phyloP scores from a whole-genome alignment of 1,140 invertebrate genomes.

The Drosophila pseudoananassae region DNA sequence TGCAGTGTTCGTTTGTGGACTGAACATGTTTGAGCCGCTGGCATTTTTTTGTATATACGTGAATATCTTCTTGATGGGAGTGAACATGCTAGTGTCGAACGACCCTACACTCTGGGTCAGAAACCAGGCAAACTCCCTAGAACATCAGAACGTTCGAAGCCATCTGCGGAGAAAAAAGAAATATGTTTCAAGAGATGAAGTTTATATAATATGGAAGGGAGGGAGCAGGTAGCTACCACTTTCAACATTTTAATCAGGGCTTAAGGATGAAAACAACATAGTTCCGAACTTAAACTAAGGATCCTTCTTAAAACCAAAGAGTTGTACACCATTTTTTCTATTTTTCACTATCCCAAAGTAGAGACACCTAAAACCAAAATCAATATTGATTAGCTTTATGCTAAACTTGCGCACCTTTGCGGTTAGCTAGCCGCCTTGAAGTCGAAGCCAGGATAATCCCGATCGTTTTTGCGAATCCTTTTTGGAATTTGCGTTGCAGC shows the following conservation, averaged over 20 bases:
- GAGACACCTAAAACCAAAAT: conserved; percentile 33
- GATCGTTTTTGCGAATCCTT: conserved; percentile 50
- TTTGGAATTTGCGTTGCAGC: conserved; percentile 77
- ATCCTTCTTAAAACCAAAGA: conserved; percentile 6
- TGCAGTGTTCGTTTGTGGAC: conserved; percentile 34
- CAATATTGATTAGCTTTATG: conserved; percentile 49
- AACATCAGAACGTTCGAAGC: not conserved
- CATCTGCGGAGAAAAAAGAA: conserved; percentile 41
- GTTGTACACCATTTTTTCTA: not conserved
- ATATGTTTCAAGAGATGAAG: not conserved
- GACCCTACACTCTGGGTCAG: conserved; percentile 9
- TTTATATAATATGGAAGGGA: conserved; percentile 21
- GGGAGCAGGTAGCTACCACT: conserved; percentile 5
- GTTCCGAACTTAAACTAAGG: conserved; percentile 11
- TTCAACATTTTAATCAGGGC: too few relatives aligned
- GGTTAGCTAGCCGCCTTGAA: conserved; percentile 1
- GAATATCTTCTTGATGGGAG: conserved; percentile 81
- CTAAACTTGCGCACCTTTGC: conserved; percentile 37
- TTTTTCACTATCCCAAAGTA: conserved; percentile 6
- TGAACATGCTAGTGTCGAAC: conserved; percentile 69
- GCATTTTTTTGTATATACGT: conserved; percentile 84
- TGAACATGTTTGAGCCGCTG: conserved; percentile 73
- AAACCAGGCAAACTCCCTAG: conserved; percentile 3
- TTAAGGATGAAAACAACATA: not conserved
- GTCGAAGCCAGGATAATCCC: conserved; percentile 14